Conservation (phyloP, 2,113 vertebrate species). For the Nanorana parkeri region DNA sequence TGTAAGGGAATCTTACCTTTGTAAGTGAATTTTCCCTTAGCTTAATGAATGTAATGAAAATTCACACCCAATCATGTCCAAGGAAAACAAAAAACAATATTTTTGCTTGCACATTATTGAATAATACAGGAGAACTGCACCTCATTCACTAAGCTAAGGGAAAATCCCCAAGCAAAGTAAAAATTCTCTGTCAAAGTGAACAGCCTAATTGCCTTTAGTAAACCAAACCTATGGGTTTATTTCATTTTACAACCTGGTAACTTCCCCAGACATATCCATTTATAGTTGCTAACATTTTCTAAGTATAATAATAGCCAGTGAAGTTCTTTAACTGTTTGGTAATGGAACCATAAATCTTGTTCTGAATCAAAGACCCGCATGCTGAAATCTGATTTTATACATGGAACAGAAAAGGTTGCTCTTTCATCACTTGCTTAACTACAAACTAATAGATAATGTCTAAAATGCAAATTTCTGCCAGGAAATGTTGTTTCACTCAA, state of each 20-base stretch:
- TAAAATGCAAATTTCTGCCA: constrained; percentile 5
- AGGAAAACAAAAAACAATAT: too few relatives aligned
- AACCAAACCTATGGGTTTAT: too few relatives aligned
- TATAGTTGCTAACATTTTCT: constrained; percentile 13
- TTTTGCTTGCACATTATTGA: too few relatives aligned
- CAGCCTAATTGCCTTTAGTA: too few relatives aligned
- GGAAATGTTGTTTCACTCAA: constrained; percentile 49
- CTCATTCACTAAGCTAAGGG: too few relatives aligned
- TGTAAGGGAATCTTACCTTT: too few relatives aligned
- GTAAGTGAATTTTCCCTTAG: too few relatives aligned
- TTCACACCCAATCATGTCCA: too few relatives aligned
- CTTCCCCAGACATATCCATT: constrained; percentile 25
- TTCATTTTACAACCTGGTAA: background rate
- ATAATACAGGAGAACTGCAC: too few relatives aligned
- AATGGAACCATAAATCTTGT: constrained; percentile 53
- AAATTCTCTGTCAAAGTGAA: too few relatives aligned
- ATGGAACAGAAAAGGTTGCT: constrained; percentile 40
- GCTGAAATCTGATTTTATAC: constrained; percentile 46
- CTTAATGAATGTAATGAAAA: too few relatives aligned
- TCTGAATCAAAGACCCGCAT: constrained; percentile 24
- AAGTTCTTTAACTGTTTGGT: constrained; percentile 49
- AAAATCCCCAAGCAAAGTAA: too few relatives aligned
- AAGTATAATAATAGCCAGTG: constrained; percentile 7
- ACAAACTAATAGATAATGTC: constrained; percentile 39
- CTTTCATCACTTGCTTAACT: constrained; percentile 45